These are phyloP conservation scores for Ctenopoma kingsleyae DNA, from an alignment of 2,797 vertebrate genomes.

Conservation along the genomic window DNA sequence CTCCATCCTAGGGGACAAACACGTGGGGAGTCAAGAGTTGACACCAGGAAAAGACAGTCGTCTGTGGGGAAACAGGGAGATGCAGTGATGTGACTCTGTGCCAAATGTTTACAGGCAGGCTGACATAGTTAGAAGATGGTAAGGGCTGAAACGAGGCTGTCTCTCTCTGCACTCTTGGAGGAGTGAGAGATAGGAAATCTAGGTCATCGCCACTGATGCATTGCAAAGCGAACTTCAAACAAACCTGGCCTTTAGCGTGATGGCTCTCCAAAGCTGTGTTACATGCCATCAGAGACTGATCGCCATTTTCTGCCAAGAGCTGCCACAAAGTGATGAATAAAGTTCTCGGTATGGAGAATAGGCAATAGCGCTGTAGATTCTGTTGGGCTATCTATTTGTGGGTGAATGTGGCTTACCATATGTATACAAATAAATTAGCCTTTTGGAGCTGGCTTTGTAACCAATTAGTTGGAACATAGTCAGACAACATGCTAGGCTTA, in stretches of 20 bases:
- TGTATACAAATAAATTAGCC: slow-evolving; percentile 19
- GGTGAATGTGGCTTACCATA: slow-evolving; percentile 20
- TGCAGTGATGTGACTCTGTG: slow-evolving; percentile 68
- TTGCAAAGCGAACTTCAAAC: slow-evolving; percentile 84
- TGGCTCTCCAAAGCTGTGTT: slow-evolving; percentile 73
- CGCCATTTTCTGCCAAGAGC: slow-evolving; percentile 66
- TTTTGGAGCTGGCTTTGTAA: slow-evolving; percentile 29
- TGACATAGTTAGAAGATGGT: slow-evolving; percentile 82
- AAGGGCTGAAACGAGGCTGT: slow-evolving; percentile 74
- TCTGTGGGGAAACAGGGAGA: slow-evolving; percentile 61
- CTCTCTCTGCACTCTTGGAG: slow-evolving; percentile 71
- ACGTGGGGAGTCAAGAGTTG: slow-evolving; percentile 47
- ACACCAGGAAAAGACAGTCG: slow-evolving; percentile 56
- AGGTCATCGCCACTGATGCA: slow-evolving; percentile 83
- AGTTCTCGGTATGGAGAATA: slow-evolving; percentile 34
- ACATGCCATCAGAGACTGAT: slow-evolving; percentile 76
- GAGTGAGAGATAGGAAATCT: slow-evolving; percentile 76
- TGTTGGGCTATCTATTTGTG: slow-evolving; percentile 19
- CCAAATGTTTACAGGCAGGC: slow-evolving; percentile 82
- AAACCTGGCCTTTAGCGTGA: slow-evolving; percentile 78
- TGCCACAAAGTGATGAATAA: slow-evolving; percentile 50
- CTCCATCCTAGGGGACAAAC: slow-evolving; percentile 45
- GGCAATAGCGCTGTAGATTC: background rate
- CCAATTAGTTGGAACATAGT: slow-evolving; percentile 50
- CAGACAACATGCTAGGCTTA: slow-evolving; percentile 58